These are phyloP conservation scores for Drosophila teissieri DNA, from an alignment of 1,140 invertebrate genomes.

Conservation along the genomic window DNA sequence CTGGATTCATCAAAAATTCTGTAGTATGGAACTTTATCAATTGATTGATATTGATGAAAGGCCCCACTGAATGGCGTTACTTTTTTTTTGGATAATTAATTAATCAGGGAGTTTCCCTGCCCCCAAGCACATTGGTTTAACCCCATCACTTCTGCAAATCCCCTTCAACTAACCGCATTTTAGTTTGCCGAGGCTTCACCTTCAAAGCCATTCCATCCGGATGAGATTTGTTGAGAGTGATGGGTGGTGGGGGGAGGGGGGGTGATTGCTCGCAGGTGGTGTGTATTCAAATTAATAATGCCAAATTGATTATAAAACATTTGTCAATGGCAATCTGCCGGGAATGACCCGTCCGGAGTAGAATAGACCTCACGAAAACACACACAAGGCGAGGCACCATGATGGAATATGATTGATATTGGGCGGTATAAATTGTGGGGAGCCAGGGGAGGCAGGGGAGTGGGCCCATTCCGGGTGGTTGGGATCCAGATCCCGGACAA, in stretches of 20 bases:
- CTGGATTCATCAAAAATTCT: too few relatives aligned
- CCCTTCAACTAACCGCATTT: not conserved
- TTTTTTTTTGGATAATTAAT: too few relatives aligned
- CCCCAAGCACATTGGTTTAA: too few relatives aligned
- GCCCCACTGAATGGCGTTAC: too few relatives aligned
- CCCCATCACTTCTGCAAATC: not conserved
- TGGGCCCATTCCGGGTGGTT: not conserved
- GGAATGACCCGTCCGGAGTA: conserved; percentile 21
- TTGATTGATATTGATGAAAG: too few relatives aligned
- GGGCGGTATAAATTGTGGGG: conserved; percentile 67
- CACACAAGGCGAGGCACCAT: conserved; percentile 19
- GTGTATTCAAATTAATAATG: conserved; percentile 78
- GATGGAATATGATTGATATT: conserved; percentile 80
- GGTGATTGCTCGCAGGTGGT: conserved; percentile 46
- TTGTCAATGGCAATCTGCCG: conserved; percentile 72
- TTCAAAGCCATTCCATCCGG: not conserved
- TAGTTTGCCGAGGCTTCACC: not conserved
- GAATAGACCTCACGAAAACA: conserved; percentile 7
- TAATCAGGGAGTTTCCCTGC: too few relatives aligned
- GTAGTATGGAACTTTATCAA: too few relatives aligned
- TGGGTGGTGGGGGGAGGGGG: too few relatives aligned
- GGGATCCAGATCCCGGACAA: not conserved
- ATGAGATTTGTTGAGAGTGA: too few relatives aligned
- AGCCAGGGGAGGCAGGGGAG: not conserved
- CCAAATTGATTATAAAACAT: conserved; percentile 78